Base-by-base conservation (phyloP, 2,797 vertebrate species). In the Melanotaenia pygmaea region DNA sequence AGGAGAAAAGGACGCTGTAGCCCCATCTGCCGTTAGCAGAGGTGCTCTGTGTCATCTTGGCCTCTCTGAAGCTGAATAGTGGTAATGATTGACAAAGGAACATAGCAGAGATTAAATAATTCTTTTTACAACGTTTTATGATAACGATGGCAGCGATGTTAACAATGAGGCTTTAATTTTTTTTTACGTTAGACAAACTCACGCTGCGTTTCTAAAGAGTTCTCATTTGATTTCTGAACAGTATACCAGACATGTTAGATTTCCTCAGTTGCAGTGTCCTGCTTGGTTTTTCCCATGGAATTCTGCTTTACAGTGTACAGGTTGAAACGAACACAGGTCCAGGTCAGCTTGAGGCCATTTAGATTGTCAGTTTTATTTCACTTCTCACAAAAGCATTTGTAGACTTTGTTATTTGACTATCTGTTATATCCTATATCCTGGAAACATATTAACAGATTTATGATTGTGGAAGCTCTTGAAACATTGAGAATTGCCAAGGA, bases 21-120 rank as follows among this genome's bases (percentile, higher is more conserved):
- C 88, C 65, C 89, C 92, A 86, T 68, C 92, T 92, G 76, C 82
- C 91, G 92, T 81, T 69, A 24, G 34, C 51, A 59, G 38, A 26
- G 8, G 40, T 51, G 53, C 43, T 40, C 47, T 67, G 32, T 4
- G 13, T 22, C 7, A 40, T 9, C 61, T 14, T 38, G 45, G 45
- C n/a, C n/a, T 3, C 45, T 8, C 18, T 24, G 0, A 45, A 11
- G 54, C 4, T 20, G 32, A 16, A 26, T 1, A 51, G 3, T 28
- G 54, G 13, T 65, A 11, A 79, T 75, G 64, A 77, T 64, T 77
- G 14, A 75, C 64, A 59, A 6, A 7, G 28, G 2, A 56, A 35
- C 34, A 57, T 7, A 35, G 14, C 40, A 59, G 35, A 45, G 54
- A 64, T 67, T 54, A 65, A 60, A 26, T 16, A 28, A 35, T 16